Conservation (phyloP, 2,113 vertebrate genomes). For the Chloropsis cyanopogon region DNA sequence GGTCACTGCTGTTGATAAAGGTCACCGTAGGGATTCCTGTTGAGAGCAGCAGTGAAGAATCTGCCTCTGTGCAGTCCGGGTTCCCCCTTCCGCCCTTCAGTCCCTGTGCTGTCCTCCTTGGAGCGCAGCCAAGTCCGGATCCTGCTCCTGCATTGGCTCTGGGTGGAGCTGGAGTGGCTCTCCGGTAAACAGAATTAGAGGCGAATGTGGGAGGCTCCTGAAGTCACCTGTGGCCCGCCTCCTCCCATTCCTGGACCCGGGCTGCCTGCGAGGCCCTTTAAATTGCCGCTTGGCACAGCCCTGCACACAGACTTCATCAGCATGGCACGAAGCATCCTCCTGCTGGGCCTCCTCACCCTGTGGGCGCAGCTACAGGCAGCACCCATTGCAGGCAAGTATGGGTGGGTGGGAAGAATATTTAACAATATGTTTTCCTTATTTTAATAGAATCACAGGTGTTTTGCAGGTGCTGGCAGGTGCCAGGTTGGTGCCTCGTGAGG, state of each 20-base stretch:
- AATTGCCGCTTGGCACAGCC: neutral
- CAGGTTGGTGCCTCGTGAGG: neutral
- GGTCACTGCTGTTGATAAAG: neutral
- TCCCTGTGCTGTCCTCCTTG: neutral
- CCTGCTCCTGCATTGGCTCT: neutral
- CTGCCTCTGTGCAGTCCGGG: neutral
- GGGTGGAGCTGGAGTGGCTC: constrained; percentile 10
- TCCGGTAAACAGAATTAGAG: neutral
- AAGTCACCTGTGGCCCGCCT: neutral
- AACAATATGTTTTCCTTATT: neutral
- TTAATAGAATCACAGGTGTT: neutral
- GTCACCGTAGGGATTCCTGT: fast-evolving
- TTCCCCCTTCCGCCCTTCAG: neutral
- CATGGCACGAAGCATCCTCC: neutral
- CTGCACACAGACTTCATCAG: neutral
- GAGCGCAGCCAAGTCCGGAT: neutral
- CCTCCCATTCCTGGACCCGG: neutral
- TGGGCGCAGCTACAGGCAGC: constrained; percentile 9
- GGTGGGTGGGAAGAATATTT: neutral
- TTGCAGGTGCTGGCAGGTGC: neutral
- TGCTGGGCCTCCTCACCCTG: constrained; percentile 24
- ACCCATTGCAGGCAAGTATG: constrained; percentile 9
- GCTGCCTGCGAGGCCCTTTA: constrained; percentile 9
- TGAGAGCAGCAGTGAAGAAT: neutral
- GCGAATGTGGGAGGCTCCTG: constrained; percentile 29